A percentile compares a stretch with the other conserved stretches of the same genome.
Evolutionary conservation across 2,113 vertebrate species (phyloP).

Genomic region (Ciconia maguari): DNA sequence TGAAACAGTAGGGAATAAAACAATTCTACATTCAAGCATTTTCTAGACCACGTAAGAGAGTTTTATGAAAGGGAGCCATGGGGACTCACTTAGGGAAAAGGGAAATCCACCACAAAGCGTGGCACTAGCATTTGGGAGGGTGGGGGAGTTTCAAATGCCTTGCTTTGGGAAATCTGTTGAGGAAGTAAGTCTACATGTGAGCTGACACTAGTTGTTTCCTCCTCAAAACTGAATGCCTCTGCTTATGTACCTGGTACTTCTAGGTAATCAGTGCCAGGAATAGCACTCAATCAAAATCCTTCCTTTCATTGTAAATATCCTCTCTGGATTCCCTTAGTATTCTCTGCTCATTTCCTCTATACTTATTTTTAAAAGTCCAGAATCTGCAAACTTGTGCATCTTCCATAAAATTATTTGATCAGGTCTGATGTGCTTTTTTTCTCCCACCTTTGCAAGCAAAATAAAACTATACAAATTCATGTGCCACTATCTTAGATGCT

Average conservation of each 20-base stretch:
- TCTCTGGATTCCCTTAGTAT: background rate
- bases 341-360: background rate
- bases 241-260: background rate
- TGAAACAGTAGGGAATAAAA: background rate
- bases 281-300: background rate
- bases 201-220: background rate
- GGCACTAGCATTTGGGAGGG: background rate
- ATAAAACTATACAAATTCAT: background rate
- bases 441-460: background rate
- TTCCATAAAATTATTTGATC: background rate
- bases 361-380: background rate
- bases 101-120: background rate
- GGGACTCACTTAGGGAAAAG: background rate
- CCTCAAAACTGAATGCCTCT: slow-evolving; percentile 1
- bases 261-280: slow-evolving; percentile 1
- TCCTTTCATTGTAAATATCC: background rate
- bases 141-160: background rate
- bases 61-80: background rate
- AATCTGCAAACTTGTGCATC: background rate
- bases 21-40: background rate
- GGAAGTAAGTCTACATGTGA: background rate
- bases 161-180: background rate
- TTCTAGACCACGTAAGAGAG: background rate
- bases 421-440: background rate
- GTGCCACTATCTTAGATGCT: background rate